Percentiles rank a stretch among this genome's conserved stretches.
phyloP scores from a whole-genome alignment of 2,797 vertebrate species.

The Ammospiza maritima region DNA sequence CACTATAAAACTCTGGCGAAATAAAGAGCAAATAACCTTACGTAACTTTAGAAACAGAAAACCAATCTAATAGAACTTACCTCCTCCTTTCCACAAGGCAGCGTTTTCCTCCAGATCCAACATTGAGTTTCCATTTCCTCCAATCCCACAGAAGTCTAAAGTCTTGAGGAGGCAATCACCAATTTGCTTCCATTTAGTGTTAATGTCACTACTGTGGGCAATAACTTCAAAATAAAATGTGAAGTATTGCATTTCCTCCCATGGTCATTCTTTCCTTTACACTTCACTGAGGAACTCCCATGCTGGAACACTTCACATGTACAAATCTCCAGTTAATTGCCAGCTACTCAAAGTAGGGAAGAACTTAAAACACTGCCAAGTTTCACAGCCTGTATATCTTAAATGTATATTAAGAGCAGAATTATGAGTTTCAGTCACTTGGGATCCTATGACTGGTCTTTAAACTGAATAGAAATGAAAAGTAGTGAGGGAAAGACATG shows the following conservation, averaged over 20 bases:
- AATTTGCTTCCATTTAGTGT: constrained; percentile 1
- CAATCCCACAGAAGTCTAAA: constrained; percentile 10
- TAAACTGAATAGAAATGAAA: not conserved
- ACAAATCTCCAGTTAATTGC: constrained; percentile 2
- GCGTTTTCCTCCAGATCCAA: constrained; percentile 14
- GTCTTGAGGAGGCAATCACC: not conserved
- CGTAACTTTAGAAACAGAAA: not conserved
- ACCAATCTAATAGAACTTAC: not conserved
- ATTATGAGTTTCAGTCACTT: not conserved
- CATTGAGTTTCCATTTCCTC: constrained; percentile 1
- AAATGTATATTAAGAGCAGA: not conserved
- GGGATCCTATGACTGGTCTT: not conserved
- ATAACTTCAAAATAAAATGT: not conserved
- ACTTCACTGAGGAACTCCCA: not conserved
- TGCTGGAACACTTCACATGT: not conserved
- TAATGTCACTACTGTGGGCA: not conserved
- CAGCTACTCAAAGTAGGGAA: not conserved
- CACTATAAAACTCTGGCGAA: not conserved
- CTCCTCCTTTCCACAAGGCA: not conserved
- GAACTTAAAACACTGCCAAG: not conserved
- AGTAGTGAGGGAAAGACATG: not conserved
- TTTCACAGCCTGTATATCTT: constrained; percentile 6
- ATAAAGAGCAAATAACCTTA: not conserved
- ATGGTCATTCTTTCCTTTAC: constrained; percentile 17
- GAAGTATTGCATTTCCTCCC: not conserved